A percentile compares a stretch with the other conserved stretches of the same genome.
Evolutionary conservation across 2,888 invertebrate genomes (phyloP).

Genomic region (Philopedon plagiatum): DNA sequence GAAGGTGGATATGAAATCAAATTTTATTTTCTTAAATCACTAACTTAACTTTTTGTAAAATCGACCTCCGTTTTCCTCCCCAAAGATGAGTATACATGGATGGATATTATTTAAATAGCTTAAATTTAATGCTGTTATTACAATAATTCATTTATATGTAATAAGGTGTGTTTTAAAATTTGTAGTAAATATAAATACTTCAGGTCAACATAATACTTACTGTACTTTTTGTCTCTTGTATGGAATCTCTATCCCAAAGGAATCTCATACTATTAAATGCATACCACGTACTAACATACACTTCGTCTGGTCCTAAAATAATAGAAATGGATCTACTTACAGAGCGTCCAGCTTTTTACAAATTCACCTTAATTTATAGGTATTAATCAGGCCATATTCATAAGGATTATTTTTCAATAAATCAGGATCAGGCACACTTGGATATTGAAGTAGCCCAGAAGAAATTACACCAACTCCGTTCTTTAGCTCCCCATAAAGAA

Average conservation of each 20-base stretch:
- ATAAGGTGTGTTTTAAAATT: neutral
- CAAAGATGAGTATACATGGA: too few relatives aligned
- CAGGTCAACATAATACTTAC: too few relatives aligned
- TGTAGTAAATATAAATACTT: neutral
- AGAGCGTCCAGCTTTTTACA: neutral
- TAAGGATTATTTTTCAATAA: too few relatives aligned
- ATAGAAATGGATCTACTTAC: neutral
- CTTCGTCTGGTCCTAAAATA: constrained; percentile 7
- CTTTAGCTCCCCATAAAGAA: too few relatives aligned
- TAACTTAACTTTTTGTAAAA: neutral
- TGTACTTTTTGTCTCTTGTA: neutral
- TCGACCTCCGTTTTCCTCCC: too few relatives aligned
- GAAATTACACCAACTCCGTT: too few relatives aligned
- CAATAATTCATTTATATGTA: too few relatives aligned
- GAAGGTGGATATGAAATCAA: neutral
- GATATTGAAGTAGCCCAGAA: too few relatives aligned
- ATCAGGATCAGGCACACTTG: too few relatives aligned
- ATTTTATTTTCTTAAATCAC: neutral
- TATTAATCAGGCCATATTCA: too few relatives aligned
- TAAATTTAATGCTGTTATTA: too few relatives aligned
- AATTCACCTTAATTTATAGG: neutral
- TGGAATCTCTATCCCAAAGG: neutral
- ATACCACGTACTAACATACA: constrained; percentile 13
- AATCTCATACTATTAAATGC: constrained; percentile 13
- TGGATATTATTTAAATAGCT: too few relatives aligned